Conservation (phyloP, 2,888 invertebrate genomes). For the Catocala fraxini region DNA sequence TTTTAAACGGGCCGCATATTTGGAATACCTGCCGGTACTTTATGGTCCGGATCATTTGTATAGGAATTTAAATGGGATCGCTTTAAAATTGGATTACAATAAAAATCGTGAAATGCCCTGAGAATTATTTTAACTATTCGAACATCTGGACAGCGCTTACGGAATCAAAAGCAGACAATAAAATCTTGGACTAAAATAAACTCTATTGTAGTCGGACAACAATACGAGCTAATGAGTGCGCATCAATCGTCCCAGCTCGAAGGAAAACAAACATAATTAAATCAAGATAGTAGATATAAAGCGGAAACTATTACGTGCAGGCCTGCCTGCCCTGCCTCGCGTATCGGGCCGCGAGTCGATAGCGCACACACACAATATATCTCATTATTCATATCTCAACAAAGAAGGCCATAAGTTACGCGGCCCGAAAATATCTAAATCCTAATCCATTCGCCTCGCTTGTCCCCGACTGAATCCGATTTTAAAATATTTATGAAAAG, state of each 20-base stretch:
- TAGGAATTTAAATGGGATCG: slow-evolving; percentile 78
- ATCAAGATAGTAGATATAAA: slow-evolving; percentile 55
- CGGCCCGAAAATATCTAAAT: slow-evolving; percentile 85
- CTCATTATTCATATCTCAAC: slow-evolving; percentile 85
- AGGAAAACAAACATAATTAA: slow-evolving; percentile 57
- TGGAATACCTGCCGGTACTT: slow-evolving; percentile 81
- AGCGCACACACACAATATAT: slow-evolving; percentile 68
- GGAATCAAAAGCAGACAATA: slow-evolving; percentile 36
- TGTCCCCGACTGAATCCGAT: slow-evolving; percentile 85
- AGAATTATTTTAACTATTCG: slow-evolving; percentile 56
- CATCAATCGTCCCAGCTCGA: slow-evolving; percentile 45
- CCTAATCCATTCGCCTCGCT: slow-evolving; percentile 85
- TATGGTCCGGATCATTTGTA: slow-evolving; percentile 77
- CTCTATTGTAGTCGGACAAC: slow-evolving; percentile 43
- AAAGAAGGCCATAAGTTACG: slow-evolving; percentile 85
- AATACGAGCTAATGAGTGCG: slow-evolving; percentile 50
- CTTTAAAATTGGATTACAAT: slow-evolving; percentile 73
- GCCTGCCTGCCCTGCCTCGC: slow-evolving; percentile 42
- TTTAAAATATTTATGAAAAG: slow-evolving; percentile 87
- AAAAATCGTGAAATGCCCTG: slow-evolving; percentile 56
- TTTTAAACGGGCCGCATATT: slow-evolving; percentile 83
- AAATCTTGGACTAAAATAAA: slow-evolving; percentile 51
- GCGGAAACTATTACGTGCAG: slow-evolving; percentile 65
- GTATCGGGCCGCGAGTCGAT: slow-evolving; percentile 57
- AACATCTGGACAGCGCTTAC: slow-evolving; percentile 47